phyloP scores from a whole-genome alignment of 2,113 vertebrate genomes.

The Planiliza haematocheilus region DNA sequence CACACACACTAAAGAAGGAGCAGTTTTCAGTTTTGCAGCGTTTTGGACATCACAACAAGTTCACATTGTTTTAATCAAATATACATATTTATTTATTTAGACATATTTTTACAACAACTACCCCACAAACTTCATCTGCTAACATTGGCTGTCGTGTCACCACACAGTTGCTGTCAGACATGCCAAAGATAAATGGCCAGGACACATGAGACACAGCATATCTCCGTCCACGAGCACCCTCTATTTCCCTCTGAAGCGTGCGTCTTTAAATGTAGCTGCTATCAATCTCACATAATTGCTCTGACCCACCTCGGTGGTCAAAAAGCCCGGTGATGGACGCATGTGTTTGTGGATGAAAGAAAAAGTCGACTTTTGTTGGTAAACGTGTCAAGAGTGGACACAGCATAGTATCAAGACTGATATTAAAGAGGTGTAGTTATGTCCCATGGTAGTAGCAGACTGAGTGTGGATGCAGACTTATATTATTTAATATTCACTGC shows the following conservation, averaged over 20 bases:
- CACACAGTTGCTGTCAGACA: conserved; percentile 13
- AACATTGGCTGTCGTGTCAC: neutral
- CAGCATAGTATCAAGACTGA: too few species aligned
- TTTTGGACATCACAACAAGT: neutral
- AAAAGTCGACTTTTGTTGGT: too few species aligned
- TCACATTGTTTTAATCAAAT: conserved; percentile 7
- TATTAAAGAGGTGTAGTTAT: too few species aligned
- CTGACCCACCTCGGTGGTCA: conserved; percentile 57
- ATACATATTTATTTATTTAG: neutral
- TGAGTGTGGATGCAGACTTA: too few species aligned
- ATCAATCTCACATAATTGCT: conserved; percentile 88
- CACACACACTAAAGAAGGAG: conserved; percentile 3
- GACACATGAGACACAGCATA: conserved; percentile 12
- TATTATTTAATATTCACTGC: too few species aligned
- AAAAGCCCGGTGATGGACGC: conserved; percentile 10
- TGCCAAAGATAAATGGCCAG: neutral
- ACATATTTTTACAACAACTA: too few species aligned
- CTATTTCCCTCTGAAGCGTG: conserved; percentile 1
- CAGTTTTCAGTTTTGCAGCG: conserved; percentile 15
- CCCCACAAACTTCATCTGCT: neutral
- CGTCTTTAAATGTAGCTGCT: conserved; percentile 6
- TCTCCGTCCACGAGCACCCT: too few species aligned
- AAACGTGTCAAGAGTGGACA: too few species aligned
- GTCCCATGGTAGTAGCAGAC: too few species aligned
- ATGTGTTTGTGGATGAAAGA: neutral